Evolutionary conservation across 2,113 vertebrate species (phyloP).

Genomic region (Ochotona curzoniae): DNA sequence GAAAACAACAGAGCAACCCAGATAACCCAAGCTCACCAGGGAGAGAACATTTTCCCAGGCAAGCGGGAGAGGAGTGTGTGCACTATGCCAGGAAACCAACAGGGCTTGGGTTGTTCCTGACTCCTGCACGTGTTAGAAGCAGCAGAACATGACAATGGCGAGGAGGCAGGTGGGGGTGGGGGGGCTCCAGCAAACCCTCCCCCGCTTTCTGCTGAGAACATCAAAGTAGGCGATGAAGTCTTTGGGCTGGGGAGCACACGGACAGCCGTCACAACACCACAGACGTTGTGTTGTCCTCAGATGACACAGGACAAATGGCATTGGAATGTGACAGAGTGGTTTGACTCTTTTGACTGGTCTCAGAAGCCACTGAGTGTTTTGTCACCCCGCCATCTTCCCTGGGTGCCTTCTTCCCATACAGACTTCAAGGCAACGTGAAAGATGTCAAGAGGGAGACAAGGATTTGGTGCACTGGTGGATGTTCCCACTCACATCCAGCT

Average conservation of each 20-base stretch:
- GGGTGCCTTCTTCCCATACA: no score
- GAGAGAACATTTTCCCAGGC: neutral
- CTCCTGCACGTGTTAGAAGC: neutral
- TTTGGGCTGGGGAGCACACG: neutral
- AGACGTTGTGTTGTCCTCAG: neutral
- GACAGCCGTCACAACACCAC: neutral
- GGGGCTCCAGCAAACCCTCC: neutral
- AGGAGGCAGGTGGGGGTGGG: no score
- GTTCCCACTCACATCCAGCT: no score
- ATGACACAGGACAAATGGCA: neutral
- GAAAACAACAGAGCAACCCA: neutral
- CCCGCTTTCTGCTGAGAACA: neutral
- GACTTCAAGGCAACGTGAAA: slow-evolving; percentile 17
- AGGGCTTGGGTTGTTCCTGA: neutral
- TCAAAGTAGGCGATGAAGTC: neutral
- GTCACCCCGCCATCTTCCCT: no score
- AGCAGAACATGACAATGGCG: neutral
- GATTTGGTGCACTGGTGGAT: no score
- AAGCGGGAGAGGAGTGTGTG: neutral
- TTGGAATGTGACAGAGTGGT: neutral
- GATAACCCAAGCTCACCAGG: neutral
- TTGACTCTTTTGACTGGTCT: neutral
- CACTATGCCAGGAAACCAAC: no score
- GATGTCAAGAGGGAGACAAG: neutral
- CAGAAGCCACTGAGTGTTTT: neutral